Conservation (phyloP, 2,113 vertebrate species). For the Todiramphus saurophagus region DNA sequence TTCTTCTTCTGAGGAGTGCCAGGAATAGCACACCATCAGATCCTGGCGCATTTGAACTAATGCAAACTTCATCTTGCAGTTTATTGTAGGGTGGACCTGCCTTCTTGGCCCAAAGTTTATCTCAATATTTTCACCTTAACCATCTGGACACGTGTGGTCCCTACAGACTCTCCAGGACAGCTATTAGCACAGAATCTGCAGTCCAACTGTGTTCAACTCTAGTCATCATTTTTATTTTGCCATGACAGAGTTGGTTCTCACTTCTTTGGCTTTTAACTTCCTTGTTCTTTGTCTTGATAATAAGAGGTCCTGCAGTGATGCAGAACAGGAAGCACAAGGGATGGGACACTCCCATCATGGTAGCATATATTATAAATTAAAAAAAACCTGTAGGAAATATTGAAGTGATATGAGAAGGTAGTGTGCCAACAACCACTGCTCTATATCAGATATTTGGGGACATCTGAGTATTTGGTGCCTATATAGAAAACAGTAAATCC, state of each 20-base stretch:
- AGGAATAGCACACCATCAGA: neutral
- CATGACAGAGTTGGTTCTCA: neutral
- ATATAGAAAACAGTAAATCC: neutral
- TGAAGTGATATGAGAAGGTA: neutral
- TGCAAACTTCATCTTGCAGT: neutral
- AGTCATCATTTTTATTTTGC: neutral
- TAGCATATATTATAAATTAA: neutral
- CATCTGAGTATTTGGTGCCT: neutral
- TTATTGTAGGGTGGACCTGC: neutral
- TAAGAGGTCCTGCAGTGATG: neutral
- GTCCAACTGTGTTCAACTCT: neutral
- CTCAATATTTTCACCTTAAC: neutral
- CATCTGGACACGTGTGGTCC: accelerated
- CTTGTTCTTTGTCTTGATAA: neutral
- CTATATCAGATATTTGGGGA: neutral
- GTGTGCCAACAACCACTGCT: neutral
- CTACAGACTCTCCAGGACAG: neutral
- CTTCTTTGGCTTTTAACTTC: neutral
- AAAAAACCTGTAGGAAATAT: neutral
- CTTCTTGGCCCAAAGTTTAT: neutral
- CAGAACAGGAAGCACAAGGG: neutral
- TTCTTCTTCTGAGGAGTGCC: neutral
- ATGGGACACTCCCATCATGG: neutral
- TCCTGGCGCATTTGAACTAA: neutral
- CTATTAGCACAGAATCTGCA: neutral